phyloP scores from a whole-genome alignment of 2,888 invertebrate genomes.

The Dynastes hyllus region DNA sequence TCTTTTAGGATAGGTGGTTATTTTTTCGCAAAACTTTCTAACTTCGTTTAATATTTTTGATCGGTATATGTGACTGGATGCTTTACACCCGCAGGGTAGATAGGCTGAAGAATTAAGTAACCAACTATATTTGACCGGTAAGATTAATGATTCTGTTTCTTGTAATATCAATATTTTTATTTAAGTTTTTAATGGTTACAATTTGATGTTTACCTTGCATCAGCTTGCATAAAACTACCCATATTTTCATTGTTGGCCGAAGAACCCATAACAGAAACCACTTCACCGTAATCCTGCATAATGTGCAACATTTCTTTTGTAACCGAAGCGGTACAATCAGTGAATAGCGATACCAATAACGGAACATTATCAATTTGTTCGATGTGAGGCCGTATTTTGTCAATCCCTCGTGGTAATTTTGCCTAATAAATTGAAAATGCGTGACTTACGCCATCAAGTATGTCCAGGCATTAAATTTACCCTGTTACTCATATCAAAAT shows the following conservation, averaged over 20 bases:
- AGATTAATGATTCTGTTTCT: too few relatives aligned
- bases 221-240: conserved; percentile 94
- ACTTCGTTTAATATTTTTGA: too few relatives aligned
- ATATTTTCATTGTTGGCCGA: conserved; percentile 93
- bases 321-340: conserved; percentile 95
- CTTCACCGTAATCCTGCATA: conserved; percentile 97
- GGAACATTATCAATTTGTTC: conserved; percentile 98
- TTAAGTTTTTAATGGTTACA: too few relatives aligned
- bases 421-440: conserved; percentile 76
- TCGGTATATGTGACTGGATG: too few relatives aligned
- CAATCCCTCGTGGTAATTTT: conserved; percentile 95
- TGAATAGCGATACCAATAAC: conserved; percentile 95
- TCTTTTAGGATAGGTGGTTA: too few relatives aligned
- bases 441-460: too few relatives aligned
- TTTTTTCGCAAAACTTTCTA: too few relatives aligned
- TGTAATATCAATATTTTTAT: too few relatives aligned
- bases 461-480: conserved; percentile 71
- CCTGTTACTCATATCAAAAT: conserved; percentile 94
- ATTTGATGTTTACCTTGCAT: conserved; percentile 80
- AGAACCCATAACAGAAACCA: conserved; percentile 95
- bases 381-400: conserved; percentile 96
- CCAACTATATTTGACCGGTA: too few relatives aligned
- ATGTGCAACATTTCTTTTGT: conserved; percentile 95
- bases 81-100: too few relatives aligned
- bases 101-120: too few relatives aligned